A percentile compares a stretch with the other conserved stretches of the same genome.
Evolutionary conservation across 2,888 invertebrate species (phyloP).

Genomic region (Ophioninae sp.): DNA sequence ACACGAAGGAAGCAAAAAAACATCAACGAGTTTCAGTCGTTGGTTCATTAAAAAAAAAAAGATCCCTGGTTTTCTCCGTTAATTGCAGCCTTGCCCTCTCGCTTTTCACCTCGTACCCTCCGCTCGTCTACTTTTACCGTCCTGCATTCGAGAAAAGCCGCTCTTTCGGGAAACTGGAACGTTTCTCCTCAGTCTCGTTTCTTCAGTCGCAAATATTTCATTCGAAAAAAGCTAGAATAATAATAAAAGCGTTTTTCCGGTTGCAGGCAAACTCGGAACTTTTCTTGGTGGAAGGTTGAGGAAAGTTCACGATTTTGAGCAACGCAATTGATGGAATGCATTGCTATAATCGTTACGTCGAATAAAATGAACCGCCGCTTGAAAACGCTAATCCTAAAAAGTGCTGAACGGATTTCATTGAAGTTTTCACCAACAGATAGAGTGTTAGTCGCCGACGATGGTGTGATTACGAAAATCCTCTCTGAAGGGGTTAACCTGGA

Average conservation of each 20-base stretch:
- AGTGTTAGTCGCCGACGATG: too few relatives aligned
- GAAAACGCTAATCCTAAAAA: too few relatives aligned
- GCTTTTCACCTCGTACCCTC: constrained; percentile 15
- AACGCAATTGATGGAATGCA: too few relatives aligned
- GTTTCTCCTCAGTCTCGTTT: not conserved
- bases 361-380: too few relatives aligned
- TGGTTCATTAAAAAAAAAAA: constrained; percentile 48
- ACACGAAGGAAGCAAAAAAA: constrained; percentile 17
- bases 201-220: not conserved
- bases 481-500: too few relatives aligned
- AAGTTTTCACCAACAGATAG: too few relatives aligned
- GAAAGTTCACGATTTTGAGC: too few relatives aligned
- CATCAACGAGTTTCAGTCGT: constrained; percentile 32
- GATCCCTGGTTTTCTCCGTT: constrained; percentile 50
- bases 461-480: too few relatives aligned
- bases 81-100: constrained; percentile 48
- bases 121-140: not conserved
- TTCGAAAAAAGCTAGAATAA: not conserved
- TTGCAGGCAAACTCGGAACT: not conserved
- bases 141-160: constrained; percentile 1
- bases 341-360: too few relatives aligned
- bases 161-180: not conserved
- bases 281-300: not conserved
- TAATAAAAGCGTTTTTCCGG: not conserved
- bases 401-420: too few relatives aligned